Base-by-base conservation (phyloP, 2,113 vertebrate species). In the Hylia prasina region DNA sequence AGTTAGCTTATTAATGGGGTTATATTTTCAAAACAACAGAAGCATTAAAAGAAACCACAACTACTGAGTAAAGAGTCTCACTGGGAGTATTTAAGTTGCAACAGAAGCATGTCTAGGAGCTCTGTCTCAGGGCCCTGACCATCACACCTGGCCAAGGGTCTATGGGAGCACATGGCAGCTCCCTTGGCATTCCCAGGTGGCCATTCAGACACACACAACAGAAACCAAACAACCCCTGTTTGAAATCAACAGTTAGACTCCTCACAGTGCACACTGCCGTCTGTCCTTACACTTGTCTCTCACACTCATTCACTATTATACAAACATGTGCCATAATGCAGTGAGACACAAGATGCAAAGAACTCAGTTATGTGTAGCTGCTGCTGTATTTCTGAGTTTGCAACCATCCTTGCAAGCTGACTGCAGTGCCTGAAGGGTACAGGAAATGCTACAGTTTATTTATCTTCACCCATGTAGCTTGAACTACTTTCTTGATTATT, bases 141-240 rank as follows among this genome's bases (percentile, higher is more conserved):
- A 42, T 47, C 2, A 1, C 51, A 86, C 19, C 22, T 22, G 22
- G 28, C 53, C 39, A 40, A 15, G 35, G 39, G 22, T 33, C 40
- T 42, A 0, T 5, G 2, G 1, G 33, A 87, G 44, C 53, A 80
- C 31, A 24, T 1, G 0, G 3, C 0, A 0, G 30, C 40, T 91
- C 76, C 47, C 39, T 11, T 2, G 0, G 50, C 10, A 18, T 28
- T 47, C 9, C 60, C 79, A 37, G 13, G 7, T 21, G 61, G 53
- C 60, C 42, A 48, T 22, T 57, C 69, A 70, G 35, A 47, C 2
- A 1, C 37, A 73, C 48, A n/a, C 19, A 17, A 31, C 0, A 1
- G 64, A 78, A 69, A 69, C 23, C 48, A 51, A 91, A 58, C 6
- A 44, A 40, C 0, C 6, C 15, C 16, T 3, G 1, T 28, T 10